Evolutionary conservation across 92 coral and sea anemone species (phyloP), one percentile per base, ranked within the genome.

Genomic region (Umimayanthus kanabou): DNA sequence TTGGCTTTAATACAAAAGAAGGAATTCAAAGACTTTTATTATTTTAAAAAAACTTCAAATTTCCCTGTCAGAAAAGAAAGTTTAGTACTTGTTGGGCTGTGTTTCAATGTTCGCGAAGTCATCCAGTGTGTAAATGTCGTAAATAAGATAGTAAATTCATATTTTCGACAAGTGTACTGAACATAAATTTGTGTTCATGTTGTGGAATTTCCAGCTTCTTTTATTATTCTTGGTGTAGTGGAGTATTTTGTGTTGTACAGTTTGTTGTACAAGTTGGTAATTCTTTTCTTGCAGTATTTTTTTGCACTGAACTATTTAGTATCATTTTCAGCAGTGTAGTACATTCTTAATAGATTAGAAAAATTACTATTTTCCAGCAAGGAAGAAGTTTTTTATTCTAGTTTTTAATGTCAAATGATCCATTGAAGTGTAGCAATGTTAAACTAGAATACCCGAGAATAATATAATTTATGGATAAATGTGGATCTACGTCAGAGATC

Each of bases 401-500:
- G 22, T 64, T 33, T 23, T 47, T 25, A 37, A 18, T 65, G n/a
- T 22, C 9, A 26, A 69, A 70, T 15, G 10, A 83, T 18, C 15
- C 67, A 83, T 16, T 70, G 65, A 83, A 47, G 40, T 83, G 78
- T 70, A 69, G 43, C 78, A 28, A 14, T 23, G 18, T 65, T 9
- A 6, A 14, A 6, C 15, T 76, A 40, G 80, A 14, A 39, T 14
- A 66, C 29, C 6, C 39, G 11, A 69, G 77, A 83, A 45, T 40
- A 70, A 4, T 25, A 6, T 83, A 83, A 83, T 83, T 83, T 83
- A 83, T 83, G 78, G 65, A 71, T 83, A 73, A 26, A n/a, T 83
- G 42, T 83, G 14, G 65, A 9, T 25, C 37, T 47, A n/a, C 42
- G 65, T 29, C 58, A 83, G 78, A 37, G 30, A 45, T 25, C 65